Evolutionary conservation across 2,888 invertebrate species (phyloP), one percentile per base, ranked within the genome.

Genomic region (Vandiemenella viatica): DNA sequence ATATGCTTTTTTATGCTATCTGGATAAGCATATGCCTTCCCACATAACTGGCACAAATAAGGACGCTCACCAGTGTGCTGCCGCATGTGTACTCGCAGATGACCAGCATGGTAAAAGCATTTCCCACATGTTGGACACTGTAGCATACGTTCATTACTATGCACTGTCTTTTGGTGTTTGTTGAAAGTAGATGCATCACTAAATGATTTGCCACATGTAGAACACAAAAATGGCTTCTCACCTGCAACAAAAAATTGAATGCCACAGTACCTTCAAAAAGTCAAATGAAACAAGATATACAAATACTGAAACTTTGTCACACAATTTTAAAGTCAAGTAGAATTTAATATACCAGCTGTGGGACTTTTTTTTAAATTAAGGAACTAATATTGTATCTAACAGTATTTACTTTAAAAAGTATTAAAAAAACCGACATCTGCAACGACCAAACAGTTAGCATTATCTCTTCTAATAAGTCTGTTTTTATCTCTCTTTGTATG

Each of bases 131-230:
- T 32, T 6, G 16, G 18, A 44, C 44, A 44, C 3, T 22, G 23
- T 16, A 44, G 18, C n/a, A 17, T 16, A 4, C 44, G 15, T 26
- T 44, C 44, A 23, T 16, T 15, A 13, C 22, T 44, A 32, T 44
- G 44, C 6, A 44, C 32, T 26, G 32, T 15, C 32, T 44, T 44
- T 22, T 44, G 26, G 26, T 44, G 44, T 18, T 44, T 44, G 18
- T 22, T 44, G 18, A 44, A 18, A 16, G 44, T 44, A 17, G 44
- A 44, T 4, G 26, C 17, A 32, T 44, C 44, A 4, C 26, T 32
- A 32, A 44, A 44, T 21, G 32, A 44, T 23, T 44, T 44, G 2
- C 44, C 44, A 32, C 44, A 44, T 5, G 32, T 44, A 10, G 44
- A 23, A 18, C 44, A 44, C 17, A 44, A 18, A n/a, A 44, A 44